Percentiles rank a stretch among this genome's conserved stretches.
phyloP scores from a whole-genome alignment of 2,888 invertebrate genomes.

The Aspidiotus rigidus region DNA sequence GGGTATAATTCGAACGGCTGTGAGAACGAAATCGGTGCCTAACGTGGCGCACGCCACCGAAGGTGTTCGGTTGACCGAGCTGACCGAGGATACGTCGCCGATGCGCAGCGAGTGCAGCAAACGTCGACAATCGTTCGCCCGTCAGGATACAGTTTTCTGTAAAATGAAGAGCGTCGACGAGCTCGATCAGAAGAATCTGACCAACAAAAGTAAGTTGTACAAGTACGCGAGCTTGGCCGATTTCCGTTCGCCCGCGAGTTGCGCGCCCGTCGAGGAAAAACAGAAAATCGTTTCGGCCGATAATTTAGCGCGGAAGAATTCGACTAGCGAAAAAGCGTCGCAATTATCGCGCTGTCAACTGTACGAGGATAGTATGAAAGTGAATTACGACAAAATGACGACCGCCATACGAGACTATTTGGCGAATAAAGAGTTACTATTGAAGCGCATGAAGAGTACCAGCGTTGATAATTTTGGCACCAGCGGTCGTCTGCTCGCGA shows the following conservation, averaged over 20 bases:
- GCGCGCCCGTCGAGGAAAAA: background rate
- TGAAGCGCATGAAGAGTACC: constrained; percentile 36
- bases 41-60: constrained; percentile 8
- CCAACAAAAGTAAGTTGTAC: constrained; percentile 10
- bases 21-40: constrained; percentile 29
- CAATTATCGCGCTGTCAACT: background rate
- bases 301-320: background rate
- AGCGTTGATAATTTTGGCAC: constrained; percentile 25
- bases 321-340: constrained; percentile 7
- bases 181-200: constrained; percentile 13
- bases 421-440: constrained; percentile 35
- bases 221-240: constrained; percentile 29
- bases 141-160: constrained; percentile 24
- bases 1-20: constrained; percentile 40
- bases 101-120: constrained; percentile 15
- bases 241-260: constrained; percentile 17
- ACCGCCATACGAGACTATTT: constrained; percentile 34
- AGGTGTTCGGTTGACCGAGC: constrained; percentile 25
- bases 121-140: constrained; percentile 27
- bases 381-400: constrained; percentile 29
- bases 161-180: constrained; percentile 30
- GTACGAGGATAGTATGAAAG: constrained; percentile 18
- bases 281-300: constrained; percentile 19
- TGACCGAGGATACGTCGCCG: constrained; percentile 5
- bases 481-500: constrained; percentile 14